Evolutionary conservation across 2,888 invertebrate genomes (phyloP), one percentile per base, ranked within the genome.

Genomic region (Tricholauxania praeusta): DNA sequence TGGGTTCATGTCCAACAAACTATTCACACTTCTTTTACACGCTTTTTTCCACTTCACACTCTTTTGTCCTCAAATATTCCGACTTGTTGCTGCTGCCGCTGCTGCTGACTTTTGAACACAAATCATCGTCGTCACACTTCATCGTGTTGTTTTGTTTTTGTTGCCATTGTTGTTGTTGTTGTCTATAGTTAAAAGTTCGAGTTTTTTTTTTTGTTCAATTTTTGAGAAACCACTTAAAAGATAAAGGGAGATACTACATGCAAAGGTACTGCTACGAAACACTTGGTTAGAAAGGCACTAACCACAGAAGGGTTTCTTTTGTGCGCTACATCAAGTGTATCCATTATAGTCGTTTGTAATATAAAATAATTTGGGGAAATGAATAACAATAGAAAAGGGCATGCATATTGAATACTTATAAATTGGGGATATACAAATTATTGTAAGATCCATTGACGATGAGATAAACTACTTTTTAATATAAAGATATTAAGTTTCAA

Each of bases 201-300:
- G 32, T 4, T 49, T 39, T 28, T 28, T 28, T 75, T 55, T 73
- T 73, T 75, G 72, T 75, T 17, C 12, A 32, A 62, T 72, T 57
- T 63, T 77, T 78, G 78, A 78, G 80, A 80, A 83, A 80, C 81
- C 84, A 84, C 82, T 82, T 82, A 76, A 82, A 80, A 80, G 80
- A 76, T 80, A 83, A 82, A 82, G 80, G 81, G 82, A 82, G 81
- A 83, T 82, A 82, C 82, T 83, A 81, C 57, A 57, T 57, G 57
- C 22, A 57, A 12, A 57, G 57, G 57, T 57, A 28, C 28, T 57
- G 57, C 57, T 19, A 28, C 17, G 57, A 17, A 39, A 62, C 62
- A 32, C 39, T 62, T 32, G 47, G 17, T 32, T 47, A 0, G n/a
- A 57, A 57, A 57, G 28, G 7, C 57, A 28, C 57, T 57, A 28